Evolutionary conservation across 2,113 vertebrate species (phyloP), one percentile per base, ranked within the genome.

Genomic region (Numida meleagris): DNA sequence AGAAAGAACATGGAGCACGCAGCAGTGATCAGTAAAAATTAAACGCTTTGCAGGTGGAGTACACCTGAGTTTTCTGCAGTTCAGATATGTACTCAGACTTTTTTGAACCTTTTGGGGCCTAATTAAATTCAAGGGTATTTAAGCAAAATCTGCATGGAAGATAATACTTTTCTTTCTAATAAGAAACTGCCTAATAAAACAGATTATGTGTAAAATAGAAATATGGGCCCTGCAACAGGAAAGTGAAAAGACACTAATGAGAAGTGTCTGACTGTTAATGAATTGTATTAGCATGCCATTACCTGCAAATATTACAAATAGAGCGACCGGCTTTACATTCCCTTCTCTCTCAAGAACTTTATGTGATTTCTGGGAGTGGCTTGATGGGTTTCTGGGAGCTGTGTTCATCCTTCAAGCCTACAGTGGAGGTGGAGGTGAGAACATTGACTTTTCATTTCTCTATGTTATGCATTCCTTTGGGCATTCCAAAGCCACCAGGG

Each of bases 201-300:
- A 93, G 86, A 95, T 95, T 91, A 89, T 89, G 75, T 91, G 82
- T 81, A 96, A 95, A 96, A 90, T 27, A 93, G 91, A 88, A 92
- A 93, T 48, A 73, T 13, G 70, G 94, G 92, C 68, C 88, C 58
- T 75, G 93, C 0, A 8, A 92, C 95, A 45, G 72, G 93, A 70
- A 90, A 92, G 89, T 78, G 82, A 88, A 96, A 95, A 70, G 83
- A 90, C 80, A 94, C 83, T 96, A 97, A 96, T 94, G 93, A 97
- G 88, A 72, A 70, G 48, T 81, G 65, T 73, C 88, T 92, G 89
- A 63, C 85, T 73, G 68, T 82, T 96, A 97, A 97, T 95, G 96
- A 96, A 91, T 88, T 51, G 19, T 74, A 95, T 96, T 96, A 96
- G 78, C 88, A 89, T 94, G 71, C 77, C 68, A 81, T 95, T 96